Conservation (phyloP, 2,888 invertebrate genomes). For the Cyaniris semiargus region DNA sequence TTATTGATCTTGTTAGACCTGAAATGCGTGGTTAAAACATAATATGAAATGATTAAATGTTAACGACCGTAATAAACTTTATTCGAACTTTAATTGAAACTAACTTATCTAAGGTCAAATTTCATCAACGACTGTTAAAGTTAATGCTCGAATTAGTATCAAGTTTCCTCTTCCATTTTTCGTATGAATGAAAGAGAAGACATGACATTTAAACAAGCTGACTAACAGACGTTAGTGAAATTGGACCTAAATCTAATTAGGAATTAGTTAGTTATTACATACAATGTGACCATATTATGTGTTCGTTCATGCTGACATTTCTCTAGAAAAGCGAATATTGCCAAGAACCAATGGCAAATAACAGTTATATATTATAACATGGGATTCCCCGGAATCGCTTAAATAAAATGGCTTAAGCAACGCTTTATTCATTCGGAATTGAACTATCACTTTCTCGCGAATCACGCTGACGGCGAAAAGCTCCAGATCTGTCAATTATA, state of each 20-base stretch:
- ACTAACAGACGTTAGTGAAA: too few relatives aligned
- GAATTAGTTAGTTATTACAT: too few relatives aligned
- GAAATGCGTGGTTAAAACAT: neutral
- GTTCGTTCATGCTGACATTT: neutral
- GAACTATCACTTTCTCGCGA: neutral
- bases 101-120: too few relatives aligned
- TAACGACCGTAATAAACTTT: too few relatives aligned
- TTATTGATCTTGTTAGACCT: neutral
- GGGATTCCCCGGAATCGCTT: neutral
- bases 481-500: conserved; percentile 3
- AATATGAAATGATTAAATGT: too few relatives aligned
- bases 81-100: too few relatives aligned
- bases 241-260: too few relatives aligned
- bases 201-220: too few relatives aligned
- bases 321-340: neutral
- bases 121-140: too few relatives aligned
- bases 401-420: neutral
- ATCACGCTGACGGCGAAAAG: neutral
- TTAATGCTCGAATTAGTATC: too few relatives aligned
- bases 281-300: neutral
- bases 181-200: too few relatives aligned
- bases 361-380: neutral
- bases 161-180: too few relatives aligned
- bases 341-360: neutral
- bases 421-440: neutral